Conservation (phyloP, 2,113 vertebrate genomes). For the Pedetes capensis region DNA sequence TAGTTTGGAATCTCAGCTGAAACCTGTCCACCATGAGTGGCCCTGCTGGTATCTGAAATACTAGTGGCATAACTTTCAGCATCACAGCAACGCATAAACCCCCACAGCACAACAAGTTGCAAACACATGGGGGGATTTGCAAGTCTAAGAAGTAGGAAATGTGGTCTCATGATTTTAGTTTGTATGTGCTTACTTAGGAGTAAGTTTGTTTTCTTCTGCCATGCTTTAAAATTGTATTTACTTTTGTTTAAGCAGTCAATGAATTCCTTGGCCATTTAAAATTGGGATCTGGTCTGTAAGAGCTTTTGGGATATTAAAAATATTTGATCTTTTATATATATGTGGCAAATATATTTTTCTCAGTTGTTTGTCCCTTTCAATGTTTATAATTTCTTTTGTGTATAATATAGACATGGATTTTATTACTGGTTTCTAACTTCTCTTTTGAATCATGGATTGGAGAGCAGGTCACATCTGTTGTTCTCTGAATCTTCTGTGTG, state of each 20-base stretch:
- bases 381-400: background rate
- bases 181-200: background rate
- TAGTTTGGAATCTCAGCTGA: no score
- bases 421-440: background rate
- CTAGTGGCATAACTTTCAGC: no score
- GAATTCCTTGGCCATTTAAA: background rate
- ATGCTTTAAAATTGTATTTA: background rate
- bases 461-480: background rate
- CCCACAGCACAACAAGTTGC: no score
- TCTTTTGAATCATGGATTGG: background rate
- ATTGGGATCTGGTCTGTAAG: background rate
- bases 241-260: background rate
- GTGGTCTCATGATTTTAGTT: background rate
- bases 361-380: background rate
- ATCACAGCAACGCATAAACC: no score
- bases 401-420: background rate
- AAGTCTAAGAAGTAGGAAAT: background rate
- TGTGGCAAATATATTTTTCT: background rate
- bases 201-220: background rate
- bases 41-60: no score
- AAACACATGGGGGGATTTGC: no score
- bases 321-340: background rate
- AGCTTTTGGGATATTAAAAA: background rate
- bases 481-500: background rate
- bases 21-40: no score